Conservation (phyloP, 1,140 invertebrate genomes). For the Branchinecta lynchi region DNA sequence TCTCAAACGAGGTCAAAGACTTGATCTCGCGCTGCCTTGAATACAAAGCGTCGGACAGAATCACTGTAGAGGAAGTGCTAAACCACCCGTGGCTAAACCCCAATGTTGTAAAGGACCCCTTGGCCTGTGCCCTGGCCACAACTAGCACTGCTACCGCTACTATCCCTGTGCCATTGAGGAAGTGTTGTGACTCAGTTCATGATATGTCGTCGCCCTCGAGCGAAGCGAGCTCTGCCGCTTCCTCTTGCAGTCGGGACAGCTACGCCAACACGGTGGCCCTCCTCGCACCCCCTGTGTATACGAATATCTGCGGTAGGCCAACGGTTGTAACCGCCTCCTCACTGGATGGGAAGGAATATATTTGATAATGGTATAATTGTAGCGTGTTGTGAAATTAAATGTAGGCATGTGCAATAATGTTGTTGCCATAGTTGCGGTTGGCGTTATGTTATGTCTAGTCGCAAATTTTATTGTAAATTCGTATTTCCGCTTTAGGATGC, state of each 20-base stretch:
- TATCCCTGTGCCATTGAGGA: neutral
- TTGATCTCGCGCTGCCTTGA: constrained; percentile 42
- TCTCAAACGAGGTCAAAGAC: constrained; percentile 29
- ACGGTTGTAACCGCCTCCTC: neutral
- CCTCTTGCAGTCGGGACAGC: neutral
- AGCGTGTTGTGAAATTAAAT: neutral
- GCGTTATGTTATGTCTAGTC: constrained; percentile 2
- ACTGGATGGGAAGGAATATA: neutral
- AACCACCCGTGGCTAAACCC: constrained; percentile 40
- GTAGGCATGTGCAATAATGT: constrained; percentile 10
- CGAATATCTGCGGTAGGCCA: neutral
- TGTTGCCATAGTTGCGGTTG: neutral
- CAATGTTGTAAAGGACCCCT: constrained; percentile 18
- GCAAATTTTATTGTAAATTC: constrained; percentile 3
- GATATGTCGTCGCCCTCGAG: neutral
- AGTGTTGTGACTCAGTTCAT: constrained; percentile 8
- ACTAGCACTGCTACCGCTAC: neutral
- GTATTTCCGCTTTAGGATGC: neutral
- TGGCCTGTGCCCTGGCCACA: neutral
- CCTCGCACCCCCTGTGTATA: neutral
- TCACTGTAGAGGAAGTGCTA: constrained; percentile 40
- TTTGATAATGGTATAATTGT: neutral
- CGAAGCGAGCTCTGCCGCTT: neutral
- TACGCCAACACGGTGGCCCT: neutral
- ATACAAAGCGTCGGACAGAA: constrained; percentile 37